Base-by-base conservation (phyloP, 2,888 invertebrate genomes). In the Drosophila anomalata region DNA sequence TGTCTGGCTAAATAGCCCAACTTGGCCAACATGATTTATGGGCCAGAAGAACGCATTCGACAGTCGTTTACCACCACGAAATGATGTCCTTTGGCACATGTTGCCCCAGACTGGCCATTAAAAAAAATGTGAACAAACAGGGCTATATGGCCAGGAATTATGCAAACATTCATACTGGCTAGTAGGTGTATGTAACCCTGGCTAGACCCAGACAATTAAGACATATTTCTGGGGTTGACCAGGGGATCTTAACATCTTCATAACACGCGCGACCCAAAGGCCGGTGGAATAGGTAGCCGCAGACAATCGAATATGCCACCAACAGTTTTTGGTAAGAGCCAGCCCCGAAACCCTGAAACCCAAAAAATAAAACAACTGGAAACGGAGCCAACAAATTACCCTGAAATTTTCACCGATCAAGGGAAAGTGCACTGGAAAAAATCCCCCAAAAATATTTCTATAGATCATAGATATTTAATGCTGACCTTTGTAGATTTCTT, bases 331-430 rank as follows among this genome's bases (percentile, higher is more conserved):
- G 62, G 57, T 42, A 24, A 60, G 51, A 50, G 44, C 33, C 55
- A 44, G 42, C 48, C 29, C 58, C 57, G 52, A 26, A 63, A 53
- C 62, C 26, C 42, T 48, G 42, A 26, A 54, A 31, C n/a, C 31
- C 39, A 39, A 20, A 29, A 63, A 55, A 61, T 68, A 58, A 57
- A 60, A 61, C 31, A 66, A 54, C 54, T 48, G 61, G 31, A 54
- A 75, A 69, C 66, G 72, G 52, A 51, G 50, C 62, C 79, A 87
- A 80, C 82, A 85, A 87, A 87, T 84, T 85, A 79, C 75, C 76
- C 78, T 78, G 77, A 81, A 78, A 86, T 75, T 77, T 76, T 53
- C 53, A 60, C 14, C 39, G 69, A 74, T 69, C 65, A 50, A 47
- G 57, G 42, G 50, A 71, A 46, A 41, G 46, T 3, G 2, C 65